Evolutionary conservation across 2,888 invertebrate species (phyloP), one percentile per base, ranked within the genome.

Genomic region (Drosophila melanocephala): DNA sequence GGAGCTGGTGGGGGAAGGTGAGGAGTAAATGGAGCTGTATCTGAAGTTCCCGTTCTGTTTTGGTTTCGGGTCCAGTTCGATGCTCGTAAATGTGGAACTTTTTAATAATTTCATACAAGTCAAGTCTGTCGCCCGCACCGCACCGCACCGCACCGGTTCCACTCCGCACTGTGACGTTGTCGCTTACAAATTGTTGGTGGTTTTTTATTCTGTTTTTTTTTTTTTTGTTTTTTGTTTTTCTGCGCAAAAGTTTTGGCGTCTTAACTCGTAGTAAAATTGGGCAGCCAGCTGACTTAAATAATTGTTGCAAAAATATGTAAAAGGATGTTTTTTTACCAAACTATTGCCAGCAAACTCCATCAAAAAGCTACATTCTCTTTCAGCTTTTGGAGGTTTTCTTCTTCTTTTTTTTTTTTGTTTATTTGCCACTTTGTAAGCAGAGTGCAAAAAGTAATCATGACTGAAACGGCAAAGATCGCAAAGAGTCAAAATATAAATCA

Each of bases 81-180:
- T 55, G 75, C 55, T 74, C 69, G 69, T 62, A 74, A 75, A 66
- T 76, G 71, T 76, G 65, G 55, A 76, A 76, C 75, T 76, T 76
- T 75, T 76, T 76, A 76, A 76, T 76, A 76, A 76, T 76, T 76
- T 65, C 53, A 61, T 62, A 75, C 59, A 69, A 75, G 44, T 59
- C 50, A 56, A 75, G 59, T 51, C 30, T 26, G 16, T 58, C 39
- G 42, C 51, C 22, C 14, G 14, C 9, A 5, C 30, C 33, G 14
- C 51, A 19, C 2, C 39, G 16, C 60, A 5, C 39, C 28, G 28
- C 52, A 19, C 2, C 35, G 14, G 53, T 22, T 42, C 51, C 26
- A 47, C 1, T 26, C 4, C 5, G 9, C 26, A 9, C 47, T 16
- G 16, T 7, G 33, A 64, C 47, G 33, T 58, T 30, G 44, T 44